Conservation (phyloP, 1,140 invertebrate species). For the Rhopalosiphum maidis region DNA sequence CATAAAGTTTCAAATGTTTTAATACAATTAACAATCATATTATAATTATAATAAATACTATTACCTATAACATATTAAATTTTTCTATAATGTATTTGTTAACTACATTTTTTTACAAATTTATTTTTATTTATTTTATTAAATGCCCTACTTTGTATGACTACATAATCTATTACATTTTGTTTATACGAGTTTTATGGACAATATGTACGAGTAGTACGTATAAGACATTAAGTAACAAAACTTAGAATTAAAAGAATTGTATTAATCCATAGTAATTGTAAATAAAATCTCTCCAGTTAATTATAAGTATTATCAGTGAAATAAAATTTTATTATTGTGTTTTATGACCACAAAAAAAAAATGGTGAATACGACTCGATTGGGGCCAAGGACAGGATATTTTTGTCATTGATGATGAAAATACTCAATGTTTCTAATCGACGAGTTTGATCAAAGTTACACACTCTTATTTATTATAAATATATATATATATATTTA, state of each 20-base stretch:
- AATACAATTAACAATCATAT: not conserved
- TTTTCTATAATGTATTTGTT: not conserved
- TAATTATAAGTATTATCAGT: not conserved
- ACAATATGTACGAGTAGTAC: not conserved
- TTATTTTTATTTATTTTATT: not conserved
- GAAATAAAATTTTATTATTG: not conserved
- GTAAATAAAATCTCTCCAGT: not conserved
- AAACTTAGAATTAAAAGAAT: not conserved
- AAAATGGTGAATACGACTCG: not conserved
- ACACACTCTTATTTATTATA: not conserved
- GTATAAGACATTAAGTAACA: not conserved
- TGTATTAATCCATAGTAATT: not conserved
- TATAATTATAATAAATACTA: not conserved
- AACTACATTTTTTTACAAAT: too few relatives aligned
- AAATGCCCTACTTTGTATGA: not conserved
- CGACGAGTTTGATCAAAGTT: not conserved
- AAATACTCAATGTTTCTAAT: slow-evolving; percentile 10
- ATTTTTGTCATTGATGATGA: slow-evolving; percentile 4
- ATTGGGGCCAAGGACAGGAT: not conserved
- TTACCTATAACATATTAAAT: not conserved
- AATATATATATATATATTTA: not conserved
- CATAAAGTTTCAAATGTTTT: not conserved
- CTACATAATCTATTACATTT: not conserved
- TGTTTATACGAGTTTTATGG: not conserved
- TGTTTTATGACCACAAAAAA: slow-evolving; percentile 15